A percentile compares a stretch with the other conserved stretches of the same genome.
phyloP scores from a whole-genome alignment of 2,113 vertebrate genomes.

The Phyllopteryx taeniolatus region DNA sequence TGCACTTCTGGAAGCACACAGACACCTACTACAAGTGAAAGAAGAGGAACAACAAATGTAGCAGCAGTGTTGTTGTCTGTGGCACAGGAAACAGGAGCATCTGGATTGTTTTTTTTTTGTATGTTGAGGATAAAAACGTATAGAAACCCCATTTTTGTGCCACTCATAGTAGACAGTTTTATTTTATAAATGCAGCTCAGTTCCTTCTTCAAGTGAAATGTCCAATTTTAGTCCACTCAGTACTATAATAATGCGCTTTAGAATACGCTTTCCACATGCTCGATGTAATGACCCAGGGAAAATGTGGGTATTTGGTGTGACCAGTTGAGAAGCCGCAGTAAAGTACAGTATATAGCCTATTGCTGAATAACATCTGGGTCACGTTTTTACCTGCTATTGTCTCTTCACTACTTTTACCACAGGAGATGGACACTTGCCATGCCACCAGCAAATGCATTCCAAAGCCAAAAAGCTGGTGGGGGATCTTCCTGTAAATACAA shows the following conservation, averaged over 20 bases:
- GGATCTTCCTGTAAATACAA: constrained; percentile 99
- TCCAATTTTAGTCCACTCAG: too few relatives aligned
- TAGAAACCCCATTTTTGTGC: too few relatives aligned
- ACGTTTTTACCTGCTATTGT: not conserved
- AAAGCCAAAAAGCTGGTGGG: constrained; percentile 87
- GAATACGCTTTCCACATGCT: not conserved
- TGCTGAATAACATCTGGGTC: not conserved
- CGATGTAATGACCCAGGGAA: not conserved
- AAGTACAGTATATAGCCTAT: not conserved
- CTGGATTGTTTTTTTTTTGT: too few relatives aligned
- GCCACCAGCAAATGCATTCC: constrained; percentile 91
- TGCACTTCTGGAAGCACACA: too few relatives aligned
- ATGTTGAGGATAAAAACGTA: too few relatives aligned
- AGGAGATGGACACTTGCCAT: constrained; percentile 77
- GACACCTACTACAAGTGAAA: too few relatives aligned
- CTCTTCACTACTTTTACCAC: constrained; percentile 79
- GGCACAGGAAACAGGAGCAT: too few relatives aligned
- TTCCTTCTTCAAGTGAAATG: too few relatives aligned
- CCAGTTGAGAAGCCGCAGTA: not conserved
- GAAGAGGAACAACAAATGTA: too few relatives aligned
- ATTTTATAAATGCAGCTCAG: too few relatives aligned
- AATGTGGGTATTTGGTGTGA: not conserved
- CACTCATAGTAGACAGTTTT: too few relatives aligned
- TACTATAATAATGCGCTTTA: not conserved
- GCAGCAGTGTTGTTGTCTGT: too few relatives aligned